Evolutionary conservation across 2,113 vertebrate genomes (phyloP).

Genomic region (Strix aluco): DNA sequence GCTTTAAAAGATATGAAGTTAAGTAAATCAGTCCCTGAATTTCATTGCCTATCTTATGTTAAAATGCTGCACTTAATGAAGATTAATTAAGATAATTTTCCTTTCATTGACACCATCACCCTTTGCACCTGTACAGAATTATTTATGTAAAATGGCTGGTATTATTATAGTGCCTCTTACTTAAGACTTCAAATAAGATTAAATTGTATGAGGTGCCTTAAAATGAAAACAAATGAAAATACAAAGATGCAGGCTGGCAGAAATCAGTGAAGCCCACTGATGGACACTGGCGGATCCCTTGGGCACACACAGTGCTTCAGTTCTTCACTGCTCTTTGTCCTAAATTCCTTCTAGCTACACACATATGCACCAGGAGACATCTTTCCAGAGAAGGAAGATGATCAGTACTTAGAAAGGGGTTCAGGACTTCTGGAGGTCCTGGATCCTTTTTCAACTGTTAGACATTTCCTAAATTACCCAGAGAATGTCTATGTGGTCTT

Average conservation of each 20-base stretch:
- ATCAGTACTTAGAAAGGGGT: not conserved
- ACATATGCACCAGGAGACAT: not conserved
- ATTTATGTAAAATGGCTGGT: not conserved
- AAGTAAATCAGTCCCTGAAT: not conserved
- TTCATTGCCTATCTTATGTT: not conserved
- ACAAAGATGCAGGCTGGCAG: not conserved
- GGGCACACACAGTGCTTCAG: not conserved
- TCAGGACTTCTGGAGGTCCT: not conserved
- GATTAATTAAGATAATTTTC: conserved; percentile 32
- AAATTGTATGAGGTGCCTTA: not conserved
- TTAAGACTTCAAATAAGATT: not conserved
- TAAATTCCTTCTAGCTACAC: not conserved
- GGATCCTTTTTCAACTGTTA: not conserved
- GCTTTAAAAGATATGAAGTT: not conserved
- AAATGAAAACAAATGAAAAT: not conserved
- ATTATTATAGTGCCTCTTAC: not conserved
- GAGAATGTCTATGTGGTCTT: not conserved
- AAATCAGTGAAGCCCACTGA: not conserved
- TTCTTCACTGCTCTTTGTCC: not conserved
- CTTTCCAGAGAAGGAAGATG: not conserved
- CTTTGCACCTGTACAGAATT: not conserved
- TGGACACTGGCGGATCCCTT: not conserved
- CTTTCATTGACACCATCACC: not conserved
- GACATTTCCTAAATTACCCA: not conserved
- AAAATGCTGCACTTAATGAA: conserved; percentile 1